These are phyloP conservation scores for Silurus glanis DNA, from an alignment of 2,113 vertebrate species.

Conservation along the genomic window DNA sequence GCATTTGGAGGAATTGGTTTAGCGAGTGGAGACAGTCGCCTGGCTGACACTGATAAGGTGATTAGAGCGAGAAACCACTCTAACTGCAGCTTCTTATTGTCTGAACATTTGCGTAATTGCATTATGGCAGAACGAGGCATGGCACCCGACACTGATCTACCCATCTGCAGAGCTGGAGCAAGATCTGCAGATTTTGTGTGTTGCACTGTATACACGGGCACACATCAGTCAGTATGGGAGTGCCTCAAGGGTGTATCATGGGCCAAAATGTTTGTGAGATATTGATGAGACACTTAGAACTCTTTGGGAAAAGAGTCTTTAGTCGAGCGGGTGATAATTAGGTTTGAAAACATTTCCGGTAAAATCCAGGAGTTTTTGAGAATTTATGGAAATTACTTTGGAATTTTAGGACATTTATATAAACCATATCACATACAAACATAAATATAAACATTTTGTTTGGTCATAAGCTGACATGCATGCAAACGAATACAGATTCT, in stretches of 20 bases:
- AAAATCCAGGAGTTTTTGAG: too few species aligned
- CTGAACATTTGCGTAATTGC: slow-evolving; percentile 47
- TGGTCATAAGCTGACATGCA: too few species aligned
- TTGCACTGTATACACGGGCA: not conserved
- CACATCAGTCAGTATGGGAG: slow-evolving; percentile 4
- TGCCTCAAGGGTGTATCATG: slow-evolving; percentile 7
- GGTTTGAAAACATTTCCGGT: too few species aligned
- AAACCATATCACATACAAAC: too few species aligned
- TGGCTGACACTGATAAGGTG: slow-evolving; percentile 52
- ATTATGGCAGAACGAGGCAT: slow-evolving; percentile 28
- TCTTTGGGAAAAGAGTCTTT: not conserved
- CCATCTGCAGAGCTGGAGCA: slow-evolving; percentile 8
- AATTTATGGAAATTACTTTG: too few species aligned
- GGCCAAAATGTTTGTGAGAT: not conserved
- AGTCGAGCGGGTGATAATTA: too few species aligned
- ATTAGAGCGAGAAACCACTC: slow-evolving; percentile 42
- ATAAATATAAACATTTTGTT: too few species aligned
- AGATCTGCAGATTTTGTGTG: slow-evolving; percentile 1
- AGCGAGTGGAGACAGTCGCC: slow-evolving; percentile 43
- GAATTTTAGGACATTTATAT: too few species aligned
- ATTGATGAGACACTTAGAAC: not conserved
- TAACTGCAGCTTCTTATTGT: slow-evolving; percentile 45
- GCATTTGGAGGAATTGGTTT: slow-evolving; percentile 42
- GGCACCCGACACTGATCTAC: slow-evolving; percentile 15
- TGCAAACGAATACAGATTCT: too few species aligned